Conservation (phyloP, 2,113 vertebrate genomes). For the Indicator maculatus region DNA sequence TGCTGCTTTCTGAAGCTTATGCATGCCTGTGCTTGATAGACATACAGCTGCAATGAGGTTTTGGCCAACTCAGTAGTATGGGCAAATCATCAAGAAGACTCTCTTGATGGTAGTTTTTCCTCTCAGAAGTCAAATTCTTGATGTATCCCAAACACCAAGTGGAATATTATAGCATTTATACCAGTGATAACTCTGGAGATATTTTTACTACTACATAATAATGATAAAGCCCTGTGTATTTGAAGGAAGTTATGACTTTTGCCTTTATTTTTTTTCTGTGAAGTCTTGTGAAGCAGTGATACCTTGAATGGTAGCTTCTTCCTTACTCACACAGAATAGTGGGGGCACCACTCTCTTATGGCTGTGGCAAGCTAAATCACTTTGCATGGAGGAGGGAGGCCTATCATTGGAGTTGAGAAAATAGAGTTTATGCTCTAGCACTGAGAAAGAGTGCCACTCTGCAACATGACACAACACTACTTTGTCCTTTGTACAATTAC, state of each 20-base stretch:
- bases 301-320: not conserved
- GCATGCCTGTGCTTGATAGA: not conserved
- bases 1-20: slow-evolving; percentile 20
- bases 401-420: not conserved
- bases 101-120: not conserved
- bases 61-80: not conserved
- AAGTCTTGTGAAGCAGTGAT: not conserved
- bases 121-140: slow-evolving; percentile 13
- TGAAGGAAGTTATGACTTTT: not conserved
- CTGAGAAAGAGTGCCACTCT: not conserved
- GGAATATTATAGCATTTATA: slow-evolving; percentile 10
- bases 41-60: not conserved
- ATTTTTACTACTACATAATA: slow-evolving; percentile 26
- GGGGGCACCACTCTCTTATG: not conserved
- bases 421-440: not conserved
- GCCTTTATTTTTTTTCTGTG: not conserved
- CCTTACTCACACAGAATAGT: not conserved
- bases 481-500: not conserved
- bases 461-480: accelerated
- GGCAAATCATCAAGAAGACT: not conserved
- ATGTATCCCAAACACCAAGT: slow-evolving; percentile 46
- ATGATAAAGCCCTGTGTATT: slow-evolving; percentile 6
- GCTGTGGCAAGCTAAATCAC: not conserved
- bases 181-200: not conserved
- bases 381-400: not conserved